Evolutionary conservation across 35 echinoderm and acorn worm genomes (phyloP).

Genomic region (Amphiura filiformis): DNA sequence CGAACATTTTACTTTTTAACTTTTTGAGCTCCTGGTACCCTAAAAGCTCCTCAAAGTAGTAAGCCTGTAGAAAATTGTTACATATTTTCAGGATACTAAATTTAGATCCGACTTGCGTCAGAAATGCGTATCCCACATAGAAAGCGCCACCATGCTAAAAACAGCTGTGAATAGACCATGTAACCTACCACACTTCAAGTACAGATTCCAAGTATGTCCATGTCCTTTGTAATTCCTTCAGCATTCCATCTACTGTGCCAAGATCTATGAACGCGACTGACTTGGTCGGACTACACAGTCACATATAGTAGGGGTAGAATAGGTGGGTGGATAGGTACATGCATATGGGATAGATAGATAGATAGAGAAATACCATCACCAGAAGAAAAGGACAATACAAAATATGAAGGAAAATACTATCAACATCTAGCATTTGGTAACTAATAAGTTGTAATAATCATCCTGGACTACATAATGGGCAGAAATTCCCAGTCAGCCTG

Average conservation of each 20-base stretch:
- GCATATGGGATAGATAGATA: background rate
- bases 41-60: background rate
- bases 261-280: background rate
- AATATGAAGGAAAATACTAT: background rate
- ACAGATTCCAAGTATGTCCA: background rate
- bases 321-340: background rate
- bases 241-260: background rate
- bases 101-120: too few species aligned
- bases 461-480: background rate
- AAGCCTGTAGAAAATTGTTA: background rate
- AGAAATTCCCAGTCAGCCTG: background rate
- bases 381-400: background rate
- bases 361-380: background rate
- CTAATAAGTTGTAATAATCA: background rate
- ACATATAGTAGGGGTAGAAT: too few species aligned
- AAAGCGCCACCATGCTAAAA: background rate
- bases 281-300: background rate
- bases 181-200: background rate
- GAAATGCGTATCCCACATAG: too few species aligned
- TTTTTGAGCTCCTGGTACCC: background rate
- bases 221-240: background rate
- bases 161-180: background rate
- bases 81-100: background rate
- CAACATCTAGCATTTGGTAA: background rate
- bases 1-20: background rate